Percentiles rank a stretch among this genome's conserved stretches.
phyloP scores from a whole-genome alignment of 2,113 vertebrate genomes.

The Gobio gobio region DNA sequence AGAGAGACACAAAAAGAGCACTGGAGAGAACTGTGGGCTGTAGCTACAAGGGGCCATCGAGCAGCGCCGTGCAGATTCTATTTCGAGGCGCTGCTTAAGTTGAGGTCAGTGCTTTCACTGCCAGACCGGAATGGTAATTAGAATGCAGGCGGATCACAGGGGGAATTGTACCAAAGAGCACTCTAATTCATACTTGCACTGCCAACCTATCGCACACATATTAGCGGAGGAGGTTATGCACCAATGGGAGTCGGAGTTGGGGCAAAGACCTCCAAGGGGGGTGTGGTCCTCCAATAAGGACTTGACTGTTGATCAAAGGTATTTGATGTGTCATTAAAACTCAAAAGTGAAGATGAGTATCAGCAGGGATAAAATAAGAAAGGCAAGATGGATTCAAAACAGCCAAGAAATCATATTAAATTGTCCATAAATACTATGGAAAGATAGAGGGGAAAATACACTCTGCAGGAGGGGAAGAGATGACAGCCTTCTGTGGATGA shows the following conservation, averaged over 20 bases:
- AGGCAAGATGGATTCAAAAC: not conserved
- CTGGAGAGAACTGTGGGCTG: constrained; percentile 35
- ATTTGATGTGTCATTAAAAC: constrained; percentile 20
- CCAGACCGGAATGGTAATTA: constrained; percentile 52
- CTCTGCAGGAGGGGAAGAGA: not conserved
- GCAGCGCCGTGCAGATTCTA: constrained; percentile 36
- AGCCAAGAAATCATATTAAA: not conserved
- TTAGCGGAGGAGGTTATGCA: not conserved
- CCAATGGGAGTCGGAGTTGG: not conserved
- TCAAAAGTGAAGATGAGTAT: not conserved
- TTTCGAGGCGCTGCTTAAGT: constrained; percentile 50
- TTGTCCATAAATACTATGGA: not conserved
- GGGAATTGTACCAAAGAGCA: constrained; percentile 22
- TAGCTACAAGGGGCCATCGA: constrained; percentile 31
- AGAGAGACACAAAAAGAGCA: constrained; percentile 16
- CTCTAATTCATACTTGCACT: constrained; percentile 32
- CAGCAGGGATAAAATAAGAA: not conserved
- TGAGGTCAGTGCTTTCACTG: constrained; percentile 55
- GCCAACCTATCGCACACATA: not conserved
- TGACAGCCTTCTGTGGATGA: not conserved
- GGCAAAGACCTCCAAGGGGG: not conserved
- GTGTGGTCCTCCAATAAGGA: not conserved
- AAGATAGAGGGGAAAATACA: not conserved
- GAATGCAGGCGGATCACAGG: constrained; percentile 29
- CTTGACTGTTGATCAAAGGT: not conserved